Evolutionary conservation across 2,797 vertebrate genomes (phyloP).

Genomic region (Brotogeris chrysoptera): DNA sequence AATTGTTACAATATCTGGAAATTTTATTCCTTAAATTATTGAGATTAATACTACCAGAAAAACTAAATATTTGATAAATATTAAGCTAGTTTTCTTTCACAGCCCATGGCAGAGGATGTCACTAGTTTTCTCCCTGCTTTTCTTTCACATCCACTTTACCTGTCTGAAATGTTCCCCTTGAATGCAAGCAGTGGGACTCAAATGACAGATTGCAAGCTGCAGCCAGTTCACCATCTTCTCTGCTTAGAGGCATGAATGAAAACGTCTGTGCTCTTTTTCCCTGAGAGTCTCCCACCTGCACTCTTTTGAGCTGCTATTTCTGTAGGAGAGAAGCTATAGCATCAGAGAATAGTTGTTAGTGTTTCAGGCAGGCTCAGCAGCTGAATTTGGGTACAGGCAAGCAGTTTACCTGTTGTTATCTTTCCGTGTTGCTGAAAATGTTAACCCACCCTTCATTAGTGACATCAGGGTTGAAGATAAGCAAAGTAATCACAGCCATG

Average conservation of each 20-base stretch:
- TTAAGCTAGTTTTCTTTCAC: background rate
- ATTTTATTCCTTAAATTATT: background rate
- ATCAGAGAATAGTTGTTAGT: background rate
- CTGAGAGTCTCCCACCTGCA: background rate
- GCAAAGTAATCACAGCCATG: background rate
- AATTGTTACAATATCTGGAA: background rate
- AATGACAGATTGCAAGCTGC: background rate
- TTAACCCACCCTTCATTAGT: background rate
- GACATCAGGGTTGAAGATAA: background rate
- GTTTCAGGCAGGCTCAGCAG: background rate
- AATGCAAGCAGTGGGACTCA: background rate
- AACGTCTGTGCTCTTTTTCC: background rate
- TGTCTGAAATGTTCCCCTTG: background rate
- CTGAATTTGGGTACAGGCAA: background rate
- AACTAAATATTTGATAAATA: background rate
- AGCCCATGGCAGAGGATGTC: fast-evolving
- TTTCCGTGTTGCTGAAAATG: background rate
- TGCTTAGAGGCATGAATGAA: background rate
- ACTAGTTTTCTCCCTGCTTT: background rate
- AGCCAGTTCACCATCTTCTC: background rate
- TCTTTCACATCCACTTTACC: background rate
- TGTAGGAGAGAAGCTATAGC: background rate
- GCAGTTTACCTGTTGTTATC: background rate
- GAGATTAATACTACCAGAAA: background rate
- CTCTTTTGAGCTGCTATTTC: background rate